Evolutionary conservation across 2,113 vertebrate species (phyloP).

Genomic region (Meleagris gallopavo): DNA sequence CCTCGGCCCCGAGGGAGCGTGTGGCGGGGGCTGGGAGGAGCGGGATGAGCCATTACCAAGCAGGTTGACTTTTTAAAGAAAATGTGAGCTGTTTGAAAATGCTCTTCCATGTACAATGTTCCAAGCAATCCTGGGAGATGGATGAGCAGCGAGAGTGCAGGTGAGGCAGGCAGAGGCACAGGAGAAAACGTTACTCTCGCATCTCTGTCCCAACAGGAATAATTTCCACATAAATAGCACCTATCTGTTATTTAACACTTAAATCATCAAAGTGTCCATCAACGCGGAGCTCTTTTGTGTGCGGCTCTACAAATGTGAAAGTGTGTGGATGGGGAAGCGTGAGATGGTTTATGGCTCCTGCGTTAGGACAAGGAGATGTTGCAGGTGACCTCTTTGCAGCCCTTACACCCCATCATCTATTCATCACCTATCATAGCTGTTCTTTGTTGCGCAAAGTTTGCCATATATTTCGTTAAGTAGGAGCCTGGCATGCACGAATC

Average conservation of each 20-base stretch:
- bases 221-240: slow-evolving; percentile 60
- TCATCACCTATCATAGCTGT: slow-evolving; percentile 24
- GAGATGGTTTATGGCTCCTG: slow-evolving; percentile 33
- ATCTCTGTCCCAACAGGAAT: slow-evolving; percentile 57
- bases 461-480: not conserved
- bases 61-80: slow-evolving; percentile 65
- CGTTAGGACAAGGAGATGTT: slow-evolving; percentile 7
- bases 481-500: not conserved
- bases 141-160: slow-evolving; percentile 47
- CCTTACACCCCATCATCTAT: slow-evolving; percentile 16
- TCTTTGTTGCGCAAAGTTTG: slow-evolving; percentile 8
- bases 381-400: slow-evolving; percentile 35
- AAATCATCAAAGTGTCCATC: slow-evolving; percentile 56
- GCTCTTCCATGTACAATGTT: slow-evolving; percentile 58
- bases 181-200: slow-evolving; percentile 41
- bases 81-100: slow-evolving; percentile 73
- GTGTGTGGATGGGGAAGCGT: not conserved
- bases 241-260: slow-evolving; percentile 57
- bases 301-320: slow-evolving; percentile 2
- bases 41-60: slow-evolving; percentile 62
- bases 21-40: slow-evolving; percentile 57
- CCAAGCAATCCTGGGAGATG: slow-evolving; percentile 65
- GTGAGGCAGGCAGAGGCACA: slow-evolving; percentile 56
- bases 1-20: slow-evolving; percentile 3
- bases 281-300: slow-evolving; percentile 30